phyloP scores from a whole-genome alignment of 2,113 vertebrate species.

The Neopipo cinnamomea region DNA sequence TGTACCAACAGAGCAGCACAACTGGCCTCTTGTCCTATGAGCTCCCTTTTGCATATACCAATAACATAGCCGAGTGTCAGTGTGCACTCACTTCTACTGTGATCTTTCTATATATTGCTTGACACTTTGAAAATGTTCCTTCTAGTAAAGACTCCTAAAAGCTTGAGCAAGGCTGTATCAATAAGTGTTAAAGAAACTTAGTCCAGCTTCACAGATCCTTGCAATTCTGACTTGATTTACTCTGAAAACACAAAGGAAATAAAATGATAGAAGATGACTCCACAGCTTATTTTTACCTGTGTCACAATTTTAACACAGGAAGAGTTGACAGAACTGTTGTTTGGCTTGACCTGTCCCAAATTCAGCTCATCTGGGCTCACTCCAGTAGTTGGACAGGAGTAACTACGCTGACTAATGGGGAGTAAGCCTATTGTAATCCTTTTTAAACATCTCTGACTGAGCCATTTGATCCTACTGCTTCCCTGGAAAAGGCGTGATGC shows the following conservation, averaged over 20 bases:
- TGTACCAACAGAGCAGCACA: background rate
- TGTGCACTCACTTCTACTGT: background rate
- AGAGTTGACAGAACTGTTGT: background rate
- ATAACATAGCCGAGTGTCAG: background rate
- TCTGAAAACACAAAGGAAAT: background rate
- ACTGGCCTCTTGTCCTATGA: background rate
- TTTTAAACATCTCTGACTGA: background rate
- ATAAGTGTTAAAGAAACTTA: background rate
- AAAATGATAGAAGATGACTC: background rate
- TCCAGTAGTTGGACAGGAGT: background rate
- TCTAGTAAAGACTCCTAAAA: background rate
- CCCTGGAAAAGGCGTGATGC: background rate
- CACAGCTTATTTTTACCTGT: background rate
- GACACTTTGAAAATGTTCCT: background rate
- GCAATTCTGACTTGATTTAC: background rate
- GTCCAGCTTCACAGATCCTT: background rate
- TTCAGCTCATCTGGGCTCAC: background rate
- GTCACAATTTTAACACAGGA: background rate
- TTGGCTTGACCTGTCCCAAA: background rate
- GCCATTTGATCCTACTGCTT: background rate
- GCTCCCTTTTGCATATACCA: background rate
- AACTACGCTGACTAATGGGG: background rate
- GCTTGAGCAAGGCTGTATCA: background rate
- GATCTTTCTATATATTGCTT: background rate
- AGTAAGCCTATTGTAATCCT: background rate